Percentiles rank a stretch among this genome's conserved stretches.
Conservation (phyloP, 2,113 vertebrate species). For the Gopherus flavomarginatus region DNA sequence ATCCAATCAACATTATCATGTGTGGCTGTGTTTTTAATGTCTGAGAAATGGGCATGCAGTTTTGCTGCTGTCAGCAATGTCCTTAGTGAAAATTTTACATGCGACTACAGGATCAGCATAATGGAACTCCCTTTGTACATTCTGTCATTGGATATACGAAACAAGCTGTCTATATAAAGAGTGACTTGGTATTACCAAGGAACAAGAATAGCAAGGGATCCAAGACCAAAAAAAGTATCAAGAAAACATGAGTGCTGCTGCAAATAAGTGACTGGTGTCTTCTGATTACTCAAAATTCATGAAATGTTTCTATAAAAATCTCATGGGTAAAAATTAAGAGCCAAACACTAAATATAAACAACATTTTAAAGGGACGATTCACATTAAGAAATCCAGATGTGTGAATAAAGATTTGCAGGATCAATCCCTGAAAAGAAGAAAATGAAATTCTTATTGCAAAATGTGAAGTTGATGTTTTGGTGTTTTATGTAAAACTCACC, state of each 20-base stretch:
- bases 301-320: background rate
- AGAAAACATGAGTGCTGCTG: accelerated
- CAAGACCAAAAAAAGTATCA: background rate
- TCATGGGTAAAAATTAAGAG: background rate
- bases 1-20: background rate
- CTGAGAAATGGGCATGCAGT: background rate
- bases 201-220: background rate
- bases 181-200: background rate
- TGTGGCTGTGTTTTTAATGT: background rate
- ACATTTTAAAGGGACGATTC: background rate
- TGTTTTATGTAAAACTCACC: background rate
- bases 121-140: background rate
- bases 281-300: background rate
- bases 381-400: background rate
- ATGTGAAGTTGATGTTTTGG: background rate
- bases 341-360: background rate
- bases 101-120: background rate
- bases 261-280: background rate
- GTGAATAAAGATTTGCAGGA: background rate
- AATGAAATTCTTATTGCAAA: background rate
- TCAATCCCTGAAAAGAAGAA: background rate
- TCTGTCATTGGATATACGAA: background rate
- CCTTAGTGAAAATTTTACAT: background rate
- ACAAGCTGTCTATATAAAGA: background rate
- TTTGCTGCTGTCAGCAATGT: slow-evolving; percentile 60